Evolutionary conservation across 2,797 vertebrate genomes (phyloP), one percentile per base, ranked within the genome.

Genomic region (Mionectes olivaceus): DNA sequence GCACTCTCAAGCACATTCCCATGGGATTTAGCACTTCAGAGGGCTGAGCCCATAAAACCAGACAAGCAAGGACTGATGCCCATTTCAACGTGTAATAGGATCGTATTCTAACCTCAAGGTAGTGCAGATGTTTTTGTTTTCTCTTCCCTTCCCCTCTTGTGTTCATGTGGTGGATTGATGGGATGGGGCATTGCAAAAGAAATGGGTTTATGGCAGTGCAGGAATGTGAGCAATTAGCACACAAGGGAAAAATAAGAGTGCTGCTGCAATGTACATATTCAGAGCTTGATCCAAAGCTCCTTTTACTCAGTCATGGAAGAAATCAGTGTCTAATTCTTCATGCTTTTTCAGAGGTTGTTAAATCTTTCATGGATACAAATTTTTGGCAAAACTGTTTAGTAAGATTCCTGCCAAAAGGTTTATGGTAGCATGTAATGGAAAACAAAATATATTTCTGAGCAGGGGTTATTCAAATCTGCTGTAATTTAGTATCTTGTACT

Each of bases 11-110:
- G 78, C 64, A 61, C 90, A 71, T 94, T 95, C 92, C 94, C 89
- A 80, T 96, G 90, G 69, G 92, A 95, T 90, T 95, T 93, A 92
- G 89, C 75, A 92, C 90, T 95, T 97, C 84, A 94, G 92, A 96
- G 81, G 53, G 50, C 75, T 87, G 83, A 89, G 94, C 84, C 82
- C 65, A 92, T 96, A 95, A 95, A 96, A 94, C 75, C 87, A 94
- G 93, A 93, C 92, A 94, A 91, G 90, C 92, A 94, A 84, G 90
- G 90, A 79, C 89, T 81, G 85, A 93, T 90, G 84, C 88, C 83
- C 90, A 64, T 95, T 94, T 95, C 93, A 90, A 91, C 90, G 80
- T 92, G 84, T 87, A 93, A 91, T 53, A 53, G 76, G 95, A 94
- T 93, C 32, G 0, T 71, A 56, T 87, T 93, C 83, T 92, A 92